Base-by-base conservation (phyloP, 2,888 invertebrate species). In the Anthrax anthrax region DNA sequence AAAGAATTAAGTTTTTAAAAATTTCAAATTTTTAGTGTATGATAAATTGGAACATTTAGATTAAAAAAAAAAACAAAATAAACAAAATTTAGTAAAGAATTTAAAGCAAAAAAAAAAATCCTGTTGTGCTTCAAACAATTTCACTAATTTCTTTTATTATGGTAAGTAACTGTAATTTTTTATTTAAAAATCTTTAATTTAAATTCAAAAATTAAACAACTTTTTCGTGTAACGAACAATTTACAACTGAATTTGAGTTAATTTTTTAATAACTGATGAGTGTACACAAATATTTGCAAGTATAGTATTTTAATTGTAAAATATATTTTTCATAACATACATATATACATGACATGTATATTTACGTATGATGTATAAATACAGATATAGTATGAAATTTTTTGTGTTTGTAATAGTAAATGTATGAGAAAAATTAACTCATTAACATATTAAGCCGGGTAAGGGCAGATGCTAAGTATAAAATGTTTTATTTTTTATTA, bases 391-490 rank as follows among this genome's bases (percentile, higher is more conserved):
- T 8, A 23, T 8, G 29, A 32, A 32, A 12, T 32, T 32, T 32
- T 32, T 32, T 29, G 3, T 12, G 12, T 32, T 1, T 32, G 29
- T 32, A 5, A 12, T 12, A 12, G 29, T 32, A 3, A 32, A 12
- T 32, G 13, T 12, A 12, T 9, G 12, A 32, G 29, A 12, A 32
- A 47, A 50, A 50, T 50, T 50, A 48, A 50, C 50, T 50, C 48
- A 50, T 50, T 50, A 50, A 48, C 50, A 50, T 50, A 50, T 48
- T 48, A 46, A 46, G 46, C 44, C 42, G 23, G 36, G 18, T 17
- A n/a, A 37, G 44, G 46, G 50, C 50, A 50, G 50, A 50, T 50
- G 50, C 42, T 32, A 41, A 16, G 9, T 16, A 16, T 12, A 34
- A 34, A 4, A 34, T n/a, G n/a, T n/a, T n/a, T n/a, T n/a, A n/a